Conservation (phyloP, 2,888 invertebrate species). For the Callyntrura guangdongensis region DNA sequence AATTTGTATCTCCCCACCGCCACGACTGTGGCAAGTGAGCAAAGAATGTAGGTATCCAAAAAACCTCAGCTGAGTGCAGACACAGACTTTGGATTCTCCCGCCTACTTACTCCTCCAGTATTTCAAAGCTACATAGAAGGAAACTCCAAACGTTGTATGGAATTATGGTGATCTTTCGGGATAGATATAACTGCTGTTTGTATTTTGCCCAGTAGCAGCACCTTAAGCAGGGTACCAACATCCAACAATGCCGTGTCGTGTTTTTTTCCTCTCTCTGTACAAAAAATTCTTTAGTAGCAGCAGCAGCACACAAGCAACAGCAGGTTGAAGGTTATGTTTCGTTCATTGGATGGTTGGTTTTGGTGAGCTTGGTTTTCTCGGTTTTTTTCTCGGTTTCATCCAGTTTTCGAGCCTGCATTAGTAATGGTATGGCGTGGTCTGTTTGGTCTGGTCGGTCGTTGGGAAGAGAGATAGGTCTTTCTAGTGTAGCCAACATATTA, state of each 20-base stretch:
- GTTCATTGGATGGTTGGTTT: constrained; percentile 56
- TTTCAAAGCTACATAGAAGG: neutral
- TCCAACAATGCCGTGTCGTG: neutral
- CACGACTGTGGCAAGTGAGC: neutral
- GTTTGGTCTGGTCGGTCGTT: constrained; percentile 41
- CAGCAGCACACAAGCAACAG: constrained; percentile 46
- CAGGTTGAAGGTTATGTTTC: constrained; percentile 70
- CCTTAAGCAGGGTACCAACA: neutral
- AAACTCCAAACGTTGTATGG: neutral
- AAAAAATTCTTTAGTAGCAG: neutral
- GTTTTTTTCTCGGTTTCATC: constrained; percentile 59
- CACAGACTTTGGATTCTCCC: neutral
- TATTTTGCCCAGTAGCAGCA: neutral
- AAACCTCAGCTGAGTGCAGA: constrained; percentile 70
- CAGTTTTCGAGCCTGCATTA: constrained; percentile 48
- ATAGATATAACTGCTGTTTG: too few species aligned
- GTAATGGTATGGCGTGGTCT: constrained; percentile 44
- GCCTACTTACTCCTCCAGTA: constrained; percentile 4
- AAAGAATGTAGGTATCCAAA: constrained; percentile 37
- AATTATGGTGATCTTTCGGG: neutral
- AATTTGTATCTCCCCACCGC: neutral
- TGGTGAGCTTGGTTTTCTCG: constrained; percentile 52
- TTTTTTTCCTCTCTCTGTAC: neutral
- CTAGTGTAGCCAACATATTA: constrained; percentile 1
- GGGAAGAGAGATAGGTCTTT: constrained; percentile 43